Conservation (phyloP, 1,140 invertebrate species). For the Drosophila nigrodunni region DNA sequence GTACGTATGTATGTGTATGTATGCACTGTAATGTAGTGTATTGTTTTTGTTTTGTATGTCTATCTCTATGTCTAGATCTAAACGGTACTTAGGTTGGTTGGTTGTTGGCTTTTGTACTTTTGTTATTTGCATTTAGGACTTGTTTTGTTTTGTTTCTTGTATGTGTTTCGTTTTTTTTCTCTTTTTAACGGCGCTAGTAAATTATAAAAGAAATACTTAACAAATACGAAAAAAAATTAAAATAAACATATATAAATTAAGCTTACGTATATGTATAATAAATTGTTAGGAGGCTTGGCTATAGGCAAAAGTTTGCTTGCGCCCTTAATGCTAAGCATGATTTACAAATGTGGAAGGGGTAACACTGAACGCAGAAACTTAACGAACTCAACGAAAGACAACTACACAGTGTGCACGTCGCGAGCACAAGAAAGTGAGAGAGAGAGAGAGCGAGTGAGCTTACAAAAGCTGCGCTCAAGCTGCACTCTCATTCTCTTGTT, state of each 20-base stretch:
- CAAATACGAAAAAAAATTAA: slow-evolving; percentile 66
- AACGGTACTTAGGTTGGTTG: slow-evolving; percentile 83
- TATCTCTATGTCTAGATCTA: slow-evolving; percentile 70
- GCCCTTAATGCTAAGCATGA: slow-evolving; percentile 36
- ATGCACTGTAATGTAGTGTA: slow-evolving; percentile 27
- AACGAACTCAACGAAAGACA: slow-evolving; percentile 11
- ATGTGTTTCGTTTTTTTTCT: slow-evolving; percentile 21
- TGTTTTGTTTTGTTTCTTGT: slow-evolving; percentile 56
- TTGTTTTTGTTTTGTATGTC: slow-evolving; percentile 35
- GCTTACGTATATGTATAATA: slow-evolving; percentile 37
- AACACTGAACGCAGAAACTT: slow-evolving; percentile 7
- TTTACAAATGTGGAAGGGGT: slow-evolving; percentile 34
- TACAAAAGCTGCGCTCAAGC: background rate
- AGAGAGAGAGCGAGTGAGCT: background rate
- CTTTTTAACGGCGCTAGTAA: slow-evolving; percentile 61
- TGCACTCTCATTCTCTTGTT: background rate
- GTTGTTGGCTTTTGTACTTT: slow-evolving; percentile 83
- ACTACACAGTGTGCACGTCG: background rate
- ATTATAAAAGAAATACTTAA: slow-evolving; percentile 76
- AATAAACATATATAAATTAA: slow-evolving; percentile 43
- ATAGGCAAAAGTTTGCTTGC: slow-evolving; percentile 62
- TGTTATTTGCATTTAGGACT: slow-evolving; percentile 83
- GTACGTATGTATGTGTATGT: slow-evolving; percentile 35
- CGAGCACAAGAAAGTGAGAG: background rate
- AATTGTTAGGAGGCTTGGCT: slow-evolving; percentile 56